Percentiles rank a stretch among this genome's conserved stretches.
These are phyloP conservation scores for Diacarnus erythraeanus DNA, from an alignment of 37 sponge, comb jelly and placozoan species.

Conservation along the genomic window DNA sequence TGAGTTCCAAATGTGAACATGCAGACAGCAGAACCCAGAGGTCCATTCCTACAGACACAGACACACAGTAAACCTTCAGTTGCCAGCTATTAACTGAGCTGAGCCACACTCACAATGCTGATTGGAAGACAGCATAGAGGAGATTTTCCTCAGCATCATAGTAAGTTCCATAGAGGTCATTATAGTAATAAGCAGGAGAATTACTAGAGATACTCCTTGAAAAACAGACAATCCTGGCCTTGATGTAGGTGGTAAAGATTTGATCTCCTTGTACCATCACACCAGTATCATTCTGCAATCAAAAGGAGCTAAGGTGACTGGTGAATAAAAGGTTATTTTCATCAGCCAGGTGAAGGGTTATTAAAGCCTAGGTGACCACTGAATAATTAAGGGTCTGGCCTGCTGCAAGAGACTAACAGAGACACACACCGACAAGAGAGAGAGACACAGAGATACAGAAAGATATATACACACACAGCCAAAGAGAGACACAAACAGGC, in stretches of 20 bases:
- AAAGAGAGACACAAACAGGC: too few species aligned
- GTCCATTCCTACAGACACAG: conserved; percentile 63
- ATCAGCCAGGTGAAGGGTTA: too few species aligned
- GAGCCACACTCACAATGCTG: conserved; percentile 31
- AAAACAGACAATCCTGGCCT: conserved; percentile 49
- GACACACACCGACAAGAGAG: too few species aligned
- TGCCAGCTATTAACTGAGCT: too few species aligned
- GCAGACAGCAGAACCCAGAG: conserved; percentile 83
- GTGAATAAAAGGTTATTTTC: too few species aligned
- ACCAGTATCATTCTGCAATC: conserved; percentile 49
- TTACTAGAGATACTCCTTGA: neutral
- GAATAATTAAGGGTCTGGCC: too few species aligned
- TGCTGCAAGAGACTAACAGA: too few species aligned
- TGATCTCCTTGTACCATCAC: neutral
- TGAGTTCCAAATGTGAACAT: conserved; percentile 55
- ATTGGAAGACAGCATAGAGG: conserved; percentile 64
- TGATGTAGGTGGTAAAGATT: conserved; percentile 46
- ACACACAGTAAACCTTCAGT: too few species aligned
- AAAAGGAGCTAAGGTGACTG: too few species aligned
- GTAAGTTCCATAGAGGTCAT: conserved; percentile 54
- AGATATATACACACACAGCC: too few species aligned
- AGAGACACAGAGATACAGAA: too few species aligned
- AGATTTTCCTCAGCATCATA: conserved; percentile 1
- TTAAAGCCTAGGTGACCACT: too few species aligned
- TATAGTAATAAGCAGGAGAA: conserved; percentile 46